phyloP scores from a whole-genome alignment of 2,113 vertebrate species.

The Bambusicola thoracicus region DNA sequence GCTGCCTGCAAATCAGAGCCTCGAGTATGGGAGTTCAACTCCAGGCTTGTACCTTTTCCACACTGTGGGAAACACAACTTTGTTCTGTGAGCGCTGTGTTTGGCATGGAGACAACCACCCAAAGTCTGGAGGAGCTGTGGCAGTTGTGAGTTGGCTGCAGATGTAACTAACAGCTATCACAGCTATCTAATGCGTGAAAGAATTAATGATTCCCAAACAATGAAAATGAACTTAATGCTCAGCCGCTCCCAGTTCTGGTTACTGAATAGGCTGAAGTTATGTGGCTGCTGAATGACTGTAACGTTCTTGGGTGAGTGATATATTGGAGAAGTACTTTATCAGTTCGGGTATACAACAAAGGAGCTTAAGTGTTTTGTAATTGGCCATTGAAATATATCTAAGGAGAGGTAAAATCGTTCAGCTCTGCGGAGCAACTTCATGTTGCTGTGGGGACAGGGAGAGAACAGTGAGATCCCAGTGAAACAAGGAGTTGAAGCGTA shows the following conservation, averaged over 20 bases:
- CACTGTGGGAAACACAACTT: neutral
- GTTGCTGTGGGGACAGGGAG: neutral
- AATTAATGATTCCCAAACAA: neutral
- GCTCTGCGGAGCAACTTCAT: neutral
- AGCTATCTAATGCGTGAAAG: neutral
- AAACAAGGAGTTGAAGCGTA: neutral
- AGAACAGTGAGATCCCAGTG: neutral
- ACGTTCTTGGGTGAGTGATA: neutral
- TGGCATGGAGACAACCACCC: neutral
- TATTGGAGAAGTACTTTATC: neutral
- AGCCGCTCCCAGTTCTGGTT: neutral
- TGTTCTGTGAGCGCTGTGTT: neutral
- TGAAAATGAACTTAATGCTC: neutral
- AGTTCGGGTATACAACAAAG: neutral
- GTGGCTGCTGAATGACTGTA: neutral
- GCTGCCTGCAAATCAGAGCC: neutral
- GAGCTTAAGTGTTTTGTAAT: neutral
- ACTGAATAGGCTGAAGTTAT: neutral
- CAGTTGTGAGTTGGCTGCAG: neutral
- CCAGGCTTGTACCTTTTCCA: neutral
- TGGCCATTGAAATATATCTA: neutral
- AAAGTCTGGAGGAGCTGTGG: neutral
- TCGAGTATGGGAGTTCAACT: fast-evolving
- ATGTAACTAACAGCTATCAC: neutral
- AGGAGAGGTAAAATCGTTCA: neutral